phyloP scores from a whole-genome alignment of 2,113 vertebrate species.

The Rutilus rutilus region DNA sequence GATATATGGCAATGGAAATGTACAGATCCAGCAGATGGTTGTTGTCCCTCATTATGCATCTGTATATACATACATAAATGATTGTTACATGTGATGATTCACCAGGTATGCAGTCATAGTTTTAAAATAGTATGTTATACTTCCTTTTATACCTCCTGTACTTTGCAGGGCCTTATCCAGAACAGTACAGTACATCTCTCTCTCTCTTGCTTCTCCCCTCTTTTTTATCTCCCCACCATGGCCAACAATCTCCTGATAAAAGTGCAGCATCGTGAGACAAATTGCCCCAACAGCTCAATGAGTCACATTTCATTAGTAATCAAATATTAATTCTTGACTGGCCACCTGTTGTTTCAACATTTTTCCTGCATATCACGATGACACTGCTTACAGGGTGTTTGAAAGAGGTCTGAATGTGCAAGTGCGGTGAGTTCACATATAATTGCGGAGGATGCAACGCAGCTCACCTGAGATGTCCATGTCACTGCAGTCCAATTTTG shows the following conservation, averaged over 20 bases:
- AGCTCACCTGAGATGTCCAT: too few species aligned
- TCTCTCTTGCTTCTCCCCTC: conserved; percentile 29
- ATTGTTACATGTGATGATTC: conserved; percentile 5
- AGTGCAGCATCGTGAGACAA: conserved; percentile 51
- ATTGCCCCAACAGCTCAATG: conserved; percentile 59
- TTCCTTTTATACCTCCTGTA: not conserved
- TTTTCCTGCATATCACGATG: too few species aligned
- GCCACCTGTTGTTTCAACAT: too few species aligned
- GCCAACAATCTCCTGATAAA: conserved; percentile 56
- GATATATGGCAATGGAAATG: not conserved
- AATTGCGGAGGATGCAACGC: too few species aligned
- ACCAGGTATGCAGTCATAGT: not conserved
- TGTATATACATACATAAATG: not conserved
- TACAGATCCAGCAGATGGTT: conserved; percentile 1
- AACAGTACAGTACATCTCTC: not conserved
- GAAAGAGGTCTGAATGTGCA: too few species aligned
- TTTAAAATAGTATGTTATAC: not conserved
- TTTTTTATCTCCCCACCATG: not conserved
- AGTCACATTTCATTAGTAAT: too few species aligned
- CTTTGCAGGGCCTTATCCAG: conserved; percentile 6
- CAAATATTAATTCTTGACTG: too few species aligned
- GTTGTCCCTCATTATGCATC: not conserved
- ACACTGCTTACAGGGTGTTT: too few species aligned
- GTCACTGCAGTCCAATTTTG: too few species aligned
- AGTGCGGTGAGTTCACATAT: too few species aligned